Base-by-base conservation (phyloP, 1,140 invertebrate species). In the Aphis gossypii region DNA sequence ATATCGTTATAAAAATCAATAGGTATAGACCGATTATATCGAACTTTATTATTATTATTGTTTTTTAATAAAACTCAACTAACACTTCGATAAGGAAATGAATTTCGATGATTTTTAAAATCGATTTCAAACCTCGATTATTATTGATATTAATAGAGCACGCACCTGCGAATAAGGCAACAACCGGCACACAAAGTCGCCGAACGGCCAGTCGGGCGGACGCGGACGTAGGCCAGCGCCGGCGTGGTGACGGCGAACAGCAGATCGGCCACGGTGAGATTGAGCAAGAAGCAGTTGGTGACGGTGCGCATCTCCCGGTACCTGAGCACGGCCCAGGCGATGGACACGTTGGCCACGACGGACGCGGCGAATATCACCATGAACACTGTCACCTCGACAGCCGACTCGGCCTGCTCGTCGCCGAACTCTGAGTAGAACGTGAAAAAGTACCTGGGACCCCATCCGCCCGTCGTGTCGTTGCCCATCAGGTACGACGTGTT, bases 211-310 rank as follows among this genome's bases (percentile, higher is more conserved):
- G 9, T 95, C 95, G 51, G 96, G 95, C 95, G 95, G 5, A 96
- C 94, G 93, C 96, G 95, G 3, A 96, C 96, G 94, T 96, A 96
- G 35, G 96, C 96, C 44, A 96, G 95, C 2, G 95, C 95, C 18
- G 96, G 96, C 60, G 96, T 96, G 35, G 96, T 96, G 11, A 96
- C 51, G 7, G 96, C 96, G 94, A 96, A 96, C 41, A 96, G 94
- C 35, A 97, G 95, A 95, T 97, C 97, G 2, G 96, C 96, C 25
- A 96, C 95, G 5, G 96, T 96, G 94, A 97, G 95, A 95, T 97
- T 97, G 76, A 97, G 95, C 38, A 97, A 96, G 95, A 97, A 97
- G 94, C 97, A 96, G 95, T 97, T 97, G 88, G 97, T 97, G 86
- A 97, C 97, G 18, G 97, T 97, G 94, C 97, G 95, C 96, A 97